Conservation (phyloP, 2,797 vertebrate genomes). For the Sternotherus odoratus region DNA sequence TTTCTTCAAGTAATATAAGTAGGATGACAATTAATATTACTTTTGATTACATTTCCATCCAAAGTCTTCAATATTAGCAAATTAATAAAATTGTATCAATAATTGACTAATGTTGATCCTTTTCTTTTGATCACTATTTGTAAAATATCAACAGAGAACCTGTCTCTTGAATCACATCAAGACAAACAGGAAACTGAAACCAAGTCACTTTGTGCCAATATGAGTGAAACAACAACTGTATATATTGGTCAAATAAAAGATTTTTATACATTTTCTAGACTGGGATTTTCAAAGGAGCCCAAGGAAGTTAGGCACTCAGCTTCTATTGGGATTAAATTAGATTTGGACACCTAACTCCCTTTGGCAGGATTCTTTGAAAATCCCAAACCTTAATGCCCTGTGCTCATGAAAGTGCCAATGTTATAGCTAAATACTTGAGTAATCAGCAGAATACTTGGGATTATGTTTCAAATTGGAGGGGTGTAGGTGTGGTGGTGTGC, state of each 20-base stretch:
- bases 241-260: background rate
- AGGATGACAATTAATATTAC: background rate
- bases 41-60: background rate
- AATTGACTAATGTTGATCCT: background rate
- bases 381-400: background rate
- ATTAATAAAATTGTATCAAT: background rate
- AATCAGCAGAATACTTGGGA: conserved; percentile 7
- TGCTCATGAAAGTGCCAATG: background rate
- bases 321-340: background rate
- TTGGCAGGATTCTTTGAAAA: background rate
- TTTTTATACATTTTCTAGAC: background rate
- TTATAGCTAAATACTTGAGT: background rate
- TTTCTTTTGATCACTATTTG: background rate
- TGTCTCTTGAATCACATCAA: background rate
- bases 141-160: background rate
- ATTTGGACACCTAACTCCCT: background rate
- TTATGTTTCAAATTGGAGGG: background rate
- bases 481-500: too few species aligned
- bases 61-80: background rate
- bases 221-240: background rate
- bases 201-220: background rate
- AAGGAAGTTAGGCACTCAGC: background rate
- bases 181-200: background rate
- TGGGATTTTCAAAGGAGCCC: background rate
- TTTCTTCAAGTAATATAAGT: background rate